Percentiles rank a stretch among this genome's conserved stretches.
These are phyloP conservation scores for Phalanger gymnotis DNA, from an alignment of 2,797 vertebrate species.

Conservation along the genomic window DNA sequence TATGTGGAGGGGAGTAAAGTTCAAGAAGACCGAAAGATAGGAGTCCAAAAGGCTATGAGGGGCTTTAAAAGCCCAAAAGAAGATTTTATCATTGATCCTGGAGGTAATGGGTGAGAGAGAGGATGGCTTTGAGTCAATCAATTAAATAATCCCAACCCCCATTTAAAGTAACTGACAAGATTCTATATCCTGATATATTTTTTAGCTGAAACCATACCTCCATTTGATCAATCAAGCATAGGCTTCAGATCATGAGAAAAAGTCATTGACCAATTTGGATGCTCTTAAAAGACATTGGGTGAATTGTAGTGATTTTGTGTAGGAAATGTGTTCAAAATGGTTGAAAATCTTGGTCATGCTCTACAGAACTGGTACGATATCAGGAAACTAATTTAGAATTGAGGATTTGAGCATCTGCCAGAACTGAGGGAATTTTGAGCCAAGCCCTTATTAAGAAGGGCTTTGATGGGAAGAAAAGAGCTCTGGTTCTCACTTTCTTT, in stretches of 20 bases:
- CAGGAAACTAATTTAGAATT: not conserved
- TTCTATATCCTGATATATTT: not conserved
- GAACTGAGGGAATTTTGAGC: not conserved
- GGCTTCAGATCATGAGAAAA: not conserved
- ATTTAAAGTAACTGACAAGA: not conserved
- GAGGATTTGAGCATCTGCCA: not conserved
- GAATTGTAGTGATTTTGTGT: not conserved
- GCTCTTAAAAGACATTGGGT: not conserved
- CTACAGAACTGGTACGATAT: not conserved
- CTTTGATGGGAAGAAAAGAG: not conserved
- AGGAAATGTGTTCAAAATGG: not conserved
- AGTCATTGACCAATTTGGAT: not conserved
- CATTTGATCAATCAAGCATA: not conserved
- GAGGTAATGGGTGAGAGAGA: too few species aligned
- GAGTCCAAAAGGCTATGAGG: not conserved
- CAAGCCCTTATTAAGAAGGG: not conserved
- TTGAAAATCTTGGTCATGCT: not conserved
- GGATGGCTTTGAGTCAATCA: not conserved
- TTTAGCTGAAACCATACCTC: not conserved
- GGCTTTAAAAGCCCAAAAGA: not conserved
- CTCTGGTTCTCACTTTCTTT: not conserved
- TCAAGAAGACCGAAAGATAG: not conserved
- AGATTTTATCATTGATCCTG: not conserved
- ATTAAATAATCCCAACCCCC: not conserved
- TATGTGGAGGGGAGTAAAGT: not conserved